These are phyloP conservation scores for Natrix natrix DNA, from an alignment of 2,797 vertebrate species.

Conservation along the genomic window DNA sequence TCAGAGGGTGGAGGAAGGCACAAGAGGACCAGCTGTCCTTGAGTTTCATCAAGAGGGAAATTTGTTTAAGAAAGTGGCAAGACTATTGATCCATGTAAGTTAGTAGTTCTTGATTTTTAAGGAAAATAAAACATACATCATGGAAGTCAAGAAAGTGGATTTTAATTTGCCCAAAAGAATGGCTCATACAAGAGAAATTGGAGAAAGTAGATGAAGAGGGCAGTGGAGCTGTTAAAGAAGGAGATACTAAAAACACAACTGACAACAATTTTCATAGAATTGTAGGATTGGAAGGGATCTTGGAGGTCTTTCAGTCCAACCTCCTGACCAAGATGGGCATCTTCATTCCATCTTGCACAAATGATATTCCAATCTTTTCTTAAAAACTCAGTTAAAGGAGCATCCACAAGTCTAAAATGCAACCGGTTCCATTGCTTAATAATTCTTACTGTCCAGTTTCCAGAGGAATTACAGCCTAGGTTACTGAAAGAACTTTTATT, in stretches of 20 bases:
- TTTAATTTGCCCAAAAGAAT: neutral
- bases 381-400: neutral
- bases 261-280: neutral
- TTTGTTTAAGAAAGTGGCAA: neutral
- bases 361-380: neutral
- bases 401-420: neutral
- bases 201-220: neutral
- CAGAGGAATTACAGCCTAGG: neutral
- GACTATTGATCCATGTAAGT: neutral
- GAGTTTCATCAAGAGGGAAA: neutral
- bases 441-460: neutral
- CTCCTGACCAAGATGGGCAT: neutral
- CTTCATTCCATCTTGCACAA: neutral
- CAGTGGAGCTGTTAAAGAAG: neutral
- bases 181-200: neutral
- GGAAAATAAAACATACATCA: neutral
- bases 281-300: neutral
- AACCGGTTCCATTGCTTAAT: neutral
- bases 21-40: neutral
- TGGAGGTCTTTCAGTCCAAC: neutral
- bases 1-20: neutral
- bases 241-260: neutral
- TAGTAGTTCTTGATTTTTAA: neutral
- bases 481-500: neutral
- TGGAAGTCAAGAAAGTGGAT: neutral